Base-by-base conservation (phyloP, 2,888 invertebrate species). In the Caenorhabditis panamensis region DNA sequence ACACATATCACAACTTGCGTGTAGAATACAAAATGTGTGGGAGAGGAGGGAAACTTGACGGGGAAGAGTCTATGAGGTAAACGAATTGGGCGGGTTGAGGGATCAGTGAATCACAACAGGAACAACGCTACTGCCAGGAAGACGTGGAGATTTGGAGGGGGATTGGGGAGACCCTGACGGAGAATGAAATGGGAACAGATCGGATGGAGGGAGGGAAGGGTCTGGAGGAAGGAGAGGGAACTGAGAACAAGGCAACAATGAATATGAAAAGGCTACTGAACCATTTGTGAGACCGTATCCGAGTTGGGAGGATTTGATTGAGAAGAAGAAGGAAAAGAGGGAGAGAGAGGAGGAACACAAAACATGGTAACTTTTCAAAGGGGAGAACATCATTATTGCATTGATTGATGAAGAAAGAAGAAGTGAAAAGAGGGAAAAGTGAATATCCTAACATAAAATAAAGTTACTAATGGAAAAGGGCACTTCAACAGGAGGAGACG, bases 1-100 rank as follows among this genome's bases (percentile, higher is more conserved):
- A 73, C 73, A 73, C 73, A 66, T 49, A 66, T 73, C 73, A 73
- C 73, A 73, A 73, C 73, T 59, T 73, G 73, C 73, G 73, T 24
- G 51, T 73, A 73, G 53, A 66, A 47, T 72, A 63, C 72, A 63
- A 54, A 54, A 56, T 66, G 73, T 59, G 9, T 31, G 31, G 31
- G 31, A 31, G n/a, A n/a, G 72, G 56, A 28, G 36, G 59, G 36
- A 53, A 31, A 18, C 13, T 47, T 51, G 44, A 54, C 44, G 18
- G 26, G 31, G 49, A 18, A 20, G 37, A 16, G 11, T 22, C 13
- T 20, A 13, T 22, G 28, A 53, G 58, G 71, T 61, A 41, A 62
- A 37, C 37, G 71, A 58, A 37, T 13, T 54, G 64, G 64, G 64
- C n/a, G n/a, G n/a, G n/a, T n/a, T n/a, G 54, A 54, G 5, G 18